These are phyloP conservation scores for Girardia tigrina DNA, from an alignment of 2,888 invertebrate genomes.

Conservation along the genomic window DNA sequence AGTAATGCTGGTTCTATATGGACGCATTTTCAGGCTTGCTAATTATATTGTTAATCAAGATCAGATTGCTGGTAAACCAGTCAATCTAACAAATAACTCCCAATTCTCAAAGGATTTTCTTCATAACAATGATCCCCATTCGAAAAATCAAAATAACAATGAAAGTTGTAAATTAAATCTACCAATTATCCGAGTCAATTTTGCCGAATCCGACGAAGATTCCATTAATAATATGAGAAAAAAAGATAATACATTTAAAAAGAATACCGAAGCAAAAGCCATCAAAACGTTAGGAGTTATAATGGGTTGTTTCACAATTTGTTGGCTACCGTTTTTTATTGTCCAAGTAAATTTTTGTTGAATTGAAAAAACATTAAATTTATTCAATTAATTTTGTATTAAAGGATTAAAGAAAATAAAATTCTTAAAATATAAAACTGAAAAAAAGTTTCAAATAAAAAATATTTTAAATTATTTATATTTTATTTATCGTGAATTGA, in stretches of 20 bases:
- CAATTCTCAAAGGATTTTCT: too few relatives aligned
- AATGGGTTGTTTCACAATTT: constrained; percentile 2
- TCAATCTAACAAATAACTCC: neutral
- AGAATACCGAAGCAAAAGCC: neutral
- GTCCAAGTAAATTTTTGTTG: neutral
- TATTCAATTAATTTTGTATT: too few relatives aligned
- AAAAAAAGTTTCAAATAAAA: too few relatives aligned
- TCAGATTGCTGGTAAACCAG: neutral
- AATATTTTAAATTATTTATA: too few relatives aligned
- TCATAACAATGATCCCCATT: neutral
- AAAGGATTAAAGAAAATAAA: too few relatives aligned
- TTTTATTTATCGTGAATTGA: too few relatives aligned
- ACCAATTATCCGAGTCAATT: neutral
- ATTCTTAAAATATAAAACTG: too few relatives aligned
- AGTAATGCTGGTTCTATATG: constrained; percentile 91
- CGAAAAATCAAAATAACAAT: neutral
- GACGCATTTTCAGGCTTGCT: constrained; percentile 64
- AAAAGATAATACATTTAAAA: neutral
- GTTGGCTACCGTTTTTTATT: constrained; percentile 3
- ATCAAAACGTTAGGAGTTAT: constrained; percentile 8
- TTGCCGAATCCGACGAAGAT: neutral
- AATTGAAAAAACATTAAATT: too few relatives aligned
- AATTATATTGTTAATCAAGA: constrained; percentile 16
- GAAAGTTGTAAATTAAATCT: neutral
- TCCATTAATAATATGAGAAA: neutral